Conservation (phyloP, 2,113 vertebrate species). For the Rhinoderma darwinii region DNA sequence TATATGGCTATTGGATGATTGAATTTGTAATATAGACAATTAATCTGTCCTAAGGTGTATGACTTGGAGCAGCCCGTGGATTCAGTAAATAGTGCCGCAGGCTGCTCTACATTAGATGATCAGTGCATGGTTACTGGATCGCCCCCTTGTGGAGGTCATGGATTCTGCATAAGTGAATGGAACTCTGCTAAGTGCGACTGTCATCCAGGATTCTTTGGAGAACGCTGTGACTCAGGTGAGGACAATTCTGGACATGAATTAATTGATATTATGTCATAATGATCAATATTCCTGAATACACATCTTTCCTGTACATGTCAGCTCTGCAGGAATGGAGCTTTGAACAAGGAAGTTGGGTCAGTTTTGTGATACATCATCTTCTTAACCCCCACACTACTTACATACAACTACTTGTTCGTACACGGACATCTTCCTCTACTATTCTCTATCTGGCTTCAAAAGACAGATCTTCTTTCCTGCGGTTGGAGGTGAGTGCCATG, state of each 20-base stretch:
- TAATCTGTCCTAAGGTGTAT: constrained; percentile 75
- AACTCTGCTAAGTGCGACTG: constrained; percentile 85
- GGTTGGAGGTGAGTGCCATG: constrained; percentile 75
- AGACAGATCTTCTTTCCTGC: constrained; percentile 70
- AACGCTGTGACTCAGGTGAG: constrained; percentile 81
- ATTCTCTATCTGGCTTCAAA: constrained; percentile 78
- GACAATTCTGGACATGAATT: neutral
- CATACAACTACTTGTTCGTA: constrained; percentile 81
- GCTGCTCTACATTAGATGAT: constrained; percentile 78
- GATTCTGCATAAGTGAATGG: constrained; percentile 81
- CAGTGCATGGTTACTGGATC: constrained; percentile 74
- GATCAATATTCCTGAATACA: neutral
- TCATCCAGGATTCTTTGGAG: constrained; percentile 78
- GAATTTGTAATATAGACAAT: too few species aligned
- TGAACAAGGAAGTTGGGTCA: constrained; percentile 76
- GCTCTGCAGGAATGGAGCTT: constrained; percentile 87
- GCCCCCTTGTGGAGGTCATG: constrained; percentile 80
- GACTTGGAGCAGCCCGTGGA: constrained; percentile 83
- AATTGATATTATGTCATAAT: neutral
- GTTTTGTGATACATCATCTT: constrained; percentile 74
- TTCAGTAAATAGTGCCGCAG: constrained; percentile 78
- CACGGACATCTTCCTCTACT: constrained; percentile 73
- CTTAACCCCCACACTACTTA: constrained; percentile 71
- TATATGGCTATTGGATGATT: too few species aligned
- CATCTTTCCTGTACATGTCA: constrained; percentile 58